Conservation (phyloP, 2,113 vertebrate genomes). For the Solea senegalensis region DNA sequence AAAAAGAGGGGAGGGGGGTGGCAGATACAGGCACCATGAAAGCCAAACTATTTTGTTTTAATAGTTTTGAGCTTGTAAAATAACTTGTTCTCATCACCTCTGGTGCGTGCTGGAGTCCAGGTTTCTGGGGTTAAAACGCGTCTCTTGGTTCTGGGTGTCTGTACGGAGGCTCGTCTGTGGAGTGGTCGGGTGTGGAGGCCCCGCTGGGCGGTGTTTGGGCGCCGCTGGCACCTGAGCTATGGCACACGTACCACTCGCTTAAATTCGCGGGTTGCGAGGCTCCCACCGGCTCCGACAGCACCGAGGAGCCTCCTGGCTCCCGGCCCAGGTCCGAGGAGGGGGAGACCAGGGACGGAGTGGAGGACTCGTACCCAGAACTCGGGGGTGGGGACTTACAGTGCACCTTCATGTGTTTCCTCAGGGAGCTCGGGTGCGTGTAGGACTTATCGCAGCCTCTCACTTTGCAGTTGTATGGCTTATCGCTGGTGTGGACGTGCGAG, state of each 20-base stretch:
- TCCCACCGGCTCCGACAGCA: slow-evolving; percentile 82
- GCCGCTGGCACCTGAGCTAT: slow-evolving; percentile 84
- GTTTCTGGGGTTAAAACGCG: slow-evolving; percentile 64
- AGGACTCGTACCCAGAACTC: slow-evolving; percentile 94
- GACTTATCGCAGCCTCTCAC: slow-evolving; percentile 98
- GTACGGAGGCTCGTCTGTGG: slow-evolving; percentile 75
- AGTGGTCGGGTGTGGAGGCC: slow-evolving; percentile 78
- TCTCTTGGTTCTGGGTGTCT: slow-evolving; percentile 77
- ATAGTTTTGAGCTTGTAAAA: slow-evolving; percentile 36
- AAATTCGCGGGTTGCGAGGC: slow-evolving; percentile 89
- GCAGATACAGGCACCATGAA: slow-evolving; percentile 42
- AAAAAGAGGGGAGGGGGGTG: neutral
- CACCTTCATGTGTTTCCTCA: slow-evolving; percentile 99
- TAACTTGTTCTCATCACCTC: slow-evolving; percentile 29
- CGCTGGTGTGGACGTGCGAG: slow-evolving; percentile 98
- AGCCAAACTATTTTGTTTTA: slow-evolving; percentile 42
- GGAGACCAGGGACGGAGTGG: slow-evolving; percentile 90
- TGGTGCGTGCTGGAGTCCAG: neutral
- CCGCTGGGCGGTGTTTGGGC: slow-evolving; percentile 80
- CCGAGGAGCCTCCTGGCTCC: slow-evolving; percentile 84
- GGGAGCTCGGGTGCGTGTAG: slow-evolving; percentile 97
- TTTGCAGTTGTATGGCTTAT: slow-evolving; percentile 99
- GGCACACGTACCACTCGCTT: slow-evolving; percentile 98
- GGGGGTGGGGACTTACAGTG: slow-evolving; percentile 97
- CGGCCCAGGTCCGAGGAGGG: slow-evolving; percentile 93